Evolutionary conservation across 1,140 invertebrate genomes (phyloP).

Genomic region (Philopotamus ludificatus): DNA sequence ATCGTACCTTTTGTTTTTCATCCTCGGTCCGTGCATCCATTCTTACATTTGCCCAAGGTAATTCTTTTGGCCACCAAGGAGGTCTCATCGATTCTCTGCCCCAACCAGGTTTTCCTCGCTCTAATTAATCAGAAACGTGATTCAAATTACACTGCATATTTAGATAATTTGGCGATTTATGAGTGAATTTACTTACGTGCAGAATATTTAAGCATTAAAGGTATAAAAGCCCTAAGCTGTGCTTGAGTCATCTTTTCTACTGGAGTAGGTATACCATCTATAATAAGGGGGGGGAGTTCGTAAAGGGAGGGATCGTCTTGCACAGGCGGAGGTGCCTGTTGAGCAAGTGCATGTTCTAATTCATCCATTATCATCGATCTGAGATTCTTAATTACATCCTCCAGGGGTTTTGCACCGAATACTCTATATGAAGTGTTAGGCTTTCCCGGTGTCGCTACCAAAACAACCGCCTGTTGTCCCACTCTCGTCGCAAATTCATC

Average conservation of each 20-base stretch:
- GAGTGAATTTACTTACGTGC: conserved; percentile 61
- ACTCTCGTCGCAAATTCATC: conserved; percentile 96
- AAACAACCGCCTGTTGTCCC: conserved; percentile 94
- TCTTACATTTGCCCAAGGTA: conserved; percentile 96
- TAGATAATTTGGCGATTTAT: not conserved
- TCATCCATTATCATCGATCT: conserved; percentile 92
- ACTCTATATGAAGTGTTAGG: conserved; percentile 94
- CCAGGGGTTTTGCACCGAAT: conserved; percentile 94
- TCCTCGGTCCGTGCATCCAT: conserved; percentile 96
- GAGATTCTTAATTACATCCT: conserved; percentile 92
- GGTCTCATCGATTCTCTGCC: conserved; percentile 92
- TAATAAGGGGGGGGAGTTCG: conserved; percentile 92
- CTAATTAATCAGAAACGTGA: conserved; percentile 48
- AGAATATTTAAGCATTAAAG: conserved; percentile 97
- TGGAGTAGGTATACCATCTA: conserved; percentile 96
- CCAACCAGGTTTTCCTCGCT: conserved; percentile 96
- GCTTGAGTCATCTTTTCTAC: conserved; percentile 99
- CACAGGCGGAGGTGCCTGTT: conserved; percentile 89
- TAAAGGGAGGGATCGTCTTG: conserved; percentile 91
- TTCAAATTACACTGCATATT: not conserved
- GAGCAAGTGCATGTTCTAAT: conserved; percentile 86
- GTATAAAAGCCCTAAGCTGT: conserved; percentile 93
- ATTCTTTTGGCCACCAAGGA: conserved; percentile 95
- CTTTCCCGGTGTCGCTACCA: conserved; percentile 96
- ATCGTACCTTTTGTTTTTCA: conserved; percentile 97